A percentile compares a stretch with the other conserved stretches of the same genome.
These are phyloP conservation scores for Cuculus canorus DNA, from an alignment of 2,797 vertebrate genomes.

Conservation along the genomic window DNA sequence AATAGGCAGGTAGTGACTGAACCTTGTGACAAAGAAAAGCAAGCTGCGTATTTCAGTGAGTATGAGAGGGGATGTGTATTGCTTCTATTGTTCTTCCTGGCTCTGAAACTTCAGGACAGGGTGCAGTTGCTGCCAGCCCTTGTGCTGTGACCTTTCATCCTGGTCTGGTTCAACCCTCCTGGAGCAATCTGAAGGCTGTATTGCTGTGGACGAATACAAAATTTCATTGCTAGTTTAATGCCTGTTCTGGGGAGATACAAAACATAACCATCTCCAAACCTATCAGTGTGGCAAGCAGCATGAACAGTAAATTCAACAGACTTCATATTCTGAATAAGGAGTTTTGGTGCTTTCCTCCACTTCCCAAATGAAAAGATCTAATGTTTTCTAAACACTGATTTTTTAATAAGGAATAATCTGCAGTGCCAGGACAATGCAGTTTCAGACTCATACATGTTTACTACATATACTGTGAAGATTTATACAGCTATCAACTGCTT, in stretches of 20 bases:
- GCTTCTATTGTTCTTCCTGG: not conserved
- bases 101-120: not conserved
- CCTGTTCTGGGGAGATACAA: not conserved
- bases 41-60: accelerated
- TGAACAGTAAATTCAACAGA: not conserved
- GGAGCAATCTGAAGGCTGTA: not conserved
- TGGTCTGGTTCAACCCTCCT: not conserved
- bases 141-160: accelerated
- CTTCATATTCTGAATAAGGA: not conserved
- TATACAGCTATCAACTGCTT: conserved; percentile 71
- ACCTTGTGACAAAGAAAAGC: not conserved
- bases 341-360: not conserved
- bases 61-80: accelerated
- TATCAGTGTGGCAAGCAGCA: not conserved
- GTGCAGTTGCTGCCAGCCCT: accelerated
- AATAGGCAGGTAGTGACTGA: not conserved
- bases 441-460: conserved; percentile 40
- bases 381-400: conserved; percentile 10
- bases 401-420: conserved; percentile 64
- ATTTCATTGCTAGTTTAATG: not conserved
- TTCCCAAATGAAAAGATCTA: not conserved
- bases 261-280: not conserved
- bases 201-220: not conserved
- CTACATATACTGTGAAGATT: conserved; percentile 70
- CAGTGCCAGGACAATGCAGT: conserved; percentile 34